These are phyloP conservation scores for Jordanella pulchra DNA, from an alignment of 2,797 vertebrate species.

Conservation along the genomic window DNA sequence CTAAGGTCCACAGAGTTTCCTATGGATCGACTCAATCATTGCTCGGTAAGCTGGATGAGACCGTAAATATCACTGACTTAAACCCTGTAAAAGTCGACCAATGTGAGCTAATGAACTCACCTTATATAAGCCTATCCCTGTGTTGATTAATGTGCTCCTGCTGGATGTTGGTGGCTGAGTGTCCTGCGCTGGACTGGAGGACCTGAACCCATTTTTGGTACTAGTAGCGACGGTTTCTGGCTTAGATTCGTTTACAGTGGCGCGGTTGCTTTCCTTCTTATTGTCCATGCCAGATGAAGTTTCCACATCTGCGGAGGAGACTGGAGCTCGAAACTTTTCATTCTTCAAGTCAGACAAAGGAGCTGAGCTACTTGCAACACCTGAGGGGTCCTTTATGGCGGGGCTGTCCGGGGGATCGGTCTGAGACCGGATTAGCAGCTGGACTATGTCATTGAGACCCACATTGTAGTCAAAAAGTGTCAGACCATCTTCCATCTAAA, in stretches of 20 bases:
- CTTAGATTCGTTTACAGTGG: slow-evolving; percentile 59
- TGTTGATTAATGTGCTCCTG: slow-evolving; percentile 84
- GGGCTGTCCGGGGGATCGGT: slow-evolving; percentile 85
- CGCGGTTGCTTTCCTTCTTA: slow-evolving; percentile 53
- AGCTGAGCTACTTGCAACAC: slow-evolving; percentile 55
- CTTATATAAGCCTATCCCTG: slow-evolving; percentile 94
- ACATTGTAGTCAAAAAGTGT: slow-evolving; percentile 99
- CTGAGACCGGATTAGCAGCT: slow-evolving; percentile 94
- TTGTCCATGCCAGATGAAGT: slow-evolving; percentile 58
- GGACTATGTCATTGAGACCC: slow-evolving; percentile 97
- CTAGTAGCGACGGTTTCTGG: slow-evolving; percentile 69
- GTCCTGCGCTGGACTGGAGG: slow-evolving; percentile 72
- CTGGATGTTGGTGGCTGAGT: slow-evolving; percentile 89
- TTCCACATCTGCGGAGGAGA: slow-evolving; percentile 52
- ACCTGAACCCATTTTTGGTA: slow-evolving; percentile 86
- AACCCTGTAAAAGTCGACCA: background rate
- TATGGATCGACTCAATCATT: background rate
- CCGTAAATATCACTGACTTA: background rate
- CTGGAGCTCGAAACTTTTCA: slow-evolving; percentile 52
- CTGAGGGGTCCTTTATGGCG: slow-evolving; percentile 80
- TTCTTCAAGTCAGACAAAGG: slow-evolving; percentile 51
- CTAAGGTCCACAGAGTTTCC: background rate
- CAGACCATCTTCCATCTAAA: slow-evolving; percentile 97
- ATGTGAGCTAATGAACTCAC: slow-evolving; percentile 67
- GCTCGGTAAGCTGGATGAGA: background rate